Conservation (phyloP, 2,113 vertebrate species). For the Hippoglossus stenolepis region DNA sequence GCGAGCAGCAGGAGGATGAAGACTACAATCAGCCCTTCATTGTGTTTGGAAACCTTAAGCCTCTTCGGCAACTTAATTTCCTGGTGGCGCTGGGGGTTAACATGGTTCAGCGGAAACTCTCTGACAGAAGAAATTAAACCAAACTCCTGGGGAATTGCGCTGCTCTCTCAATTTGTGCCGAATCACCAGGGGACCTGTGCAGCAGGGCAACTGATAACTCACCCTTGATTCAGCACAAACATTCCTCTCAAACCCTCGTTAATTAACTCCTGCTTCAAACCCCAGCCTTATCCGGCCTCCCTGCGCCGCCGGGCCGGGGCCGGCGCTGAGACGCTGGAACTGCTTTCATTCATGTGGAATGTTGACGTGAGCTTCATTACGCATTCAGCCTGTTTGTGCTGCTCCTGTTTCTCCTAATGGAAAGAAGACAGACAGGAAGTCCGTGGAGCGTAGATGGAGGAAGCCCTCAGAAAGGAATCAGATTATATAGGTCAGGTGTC, state of each 20-base stretch:
- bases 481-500: slow-evolving; percentile 60
- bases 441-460: slow-evolving; percentile 1
- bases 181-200: slow-evolving; percentile 46
- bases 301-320: slow-evolving; percentile 6
- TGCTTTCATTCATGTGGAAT: slow-evolving; percentile 21
- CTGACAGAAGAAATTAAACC: slow-evolving; percentile 65
- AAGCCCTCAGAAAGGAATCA: slow-evolving; percentile 57
- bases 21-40: slow-evolving; percentile 14
- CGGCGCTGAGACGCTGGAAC: background rate
- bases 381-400: slow-evolving; percentile 31
- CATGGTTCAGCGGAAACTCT: slow-evolving; percentile 59
- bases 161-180: slow-evolving; percentile 62
- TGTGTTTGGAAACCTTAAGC: slow-evolving; percentile 47
- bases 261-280: slow-evolving; percentile 53
- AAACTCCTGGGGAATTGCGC: slow-evolving; percentile 65
- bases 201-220: slow-evolving; percentile 57
- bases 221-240: slow-evolving; percentile 57
- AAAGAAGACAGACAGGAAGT: slow-evolving; percentile 46
- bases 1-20: background rate
- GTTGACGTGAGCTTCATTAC: slow-evolving; percentile 41
- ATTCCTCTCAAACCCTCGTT: slow-evolving; percentile 41
- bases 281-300: slow-evolving; percentile 26
- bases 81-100: slow-evolving; percentile 48
- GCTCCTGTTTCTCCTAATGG: slow-evolving; percentile 66
- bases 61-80: slow-evolving; percentile 55